Evolutionary conservation across 2,888 invertebrate species (phyloP), one percentile per base, ranked within the genome.

Genomic region (Spodoptera littoralis): DNA sequence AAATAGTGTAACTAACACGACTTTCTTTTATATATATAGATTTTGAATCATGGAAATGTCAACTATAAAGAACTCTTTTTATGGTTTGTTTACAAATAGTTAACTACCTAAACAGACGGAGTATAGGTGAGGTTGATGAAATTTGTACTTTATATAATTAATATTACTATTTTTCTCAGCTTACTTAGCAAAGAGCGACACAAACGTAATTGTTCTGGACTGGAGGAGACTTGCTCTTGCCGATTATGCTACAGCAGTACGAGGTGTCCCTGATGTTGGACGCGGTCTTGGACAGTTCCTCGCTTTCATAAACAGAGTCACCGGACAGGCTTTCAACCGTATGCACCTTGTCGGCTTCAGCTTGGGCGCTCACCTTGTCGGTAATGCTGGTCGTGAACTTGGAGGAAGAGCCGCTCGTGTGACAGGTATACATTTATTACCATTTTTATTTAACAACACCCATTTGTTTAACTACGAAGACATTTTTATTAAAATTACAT

Each of bases 331-430:
- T 0, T 73, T 80, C 36, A 36, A 36, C 27, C 68, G 73, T 22
- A 82, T 92, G 70, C 93, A 93, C 63, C 59, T 94, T 4, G 78
- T 92, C 2, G 94, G 94, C 5, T 90, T 92, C 80, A 92, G 92
- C 71, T 83, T 94, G 51, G 94, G 94, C 1, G 87, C 90, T 41
- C 94, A 94, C 55, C 62, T 92, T 0, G 92, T 86, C 3, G 91
- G 90, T 6, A 88, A 85, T n/a, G 89, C 90, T 68, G 91, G 90
- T 1, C 80, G 87, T 45, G 76, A 79, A 50, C 65, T 88, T 6
- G 68, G 83, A 3, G 89, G 91, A 43, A 77, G 78, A 72, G 85
- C 76, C 8, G 85, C 84, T 12, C 86, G 90, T 53, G 77, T 92
- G 0, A 88, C 91, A 68, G 90, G 91, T 91, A 71, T 12, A 24